Evolutionary conservation across 2,888 invertebrate species (phyloP).

Genomic region (Pediacus dermestoides): DNA sequence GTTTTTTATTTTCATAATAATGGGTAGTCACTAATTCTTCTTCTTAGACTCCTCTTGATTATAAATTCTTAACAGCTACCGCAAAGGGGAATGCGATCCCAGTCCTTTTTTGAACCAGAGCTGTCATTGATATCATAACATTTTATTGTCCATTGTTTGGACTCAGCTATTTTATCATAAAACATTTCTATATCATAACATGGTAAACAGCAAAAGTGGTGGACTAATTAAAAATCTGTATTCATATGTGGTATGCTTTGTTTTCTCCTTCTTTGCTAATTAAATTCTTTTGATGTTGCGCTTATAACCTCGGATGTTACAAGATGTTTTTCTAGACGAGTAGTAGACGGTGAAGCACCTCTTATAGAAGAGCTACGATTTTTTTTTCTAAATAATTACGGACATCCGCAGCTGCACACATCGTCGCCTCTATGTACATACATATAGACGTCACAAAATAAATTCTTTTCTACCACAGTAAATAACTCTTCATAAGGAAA

Average conservation of each 20-base stretch:
- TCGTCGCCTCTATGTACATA: constrained; percentile 1
- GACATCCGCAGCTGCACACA: constrained; percentile 3
- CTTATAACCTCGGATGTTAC: neutral
- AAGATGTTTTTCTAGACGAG: constrained; percentile 5
- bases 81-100: constrained; percentile 37
- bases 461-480: constrained; percentile 2
- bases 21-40: constrained; percentile 29
- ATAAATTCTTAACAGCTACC: constrained; percentile 42
- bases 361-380: constrained; percentile 1
- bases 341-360: constrained; percentile 13
- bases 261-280: constrained; percentile 25
- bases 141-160: constrained; percentile 47
- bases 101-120: constrained; percentile 38
- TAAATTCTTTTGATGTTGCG: constrained; percentile 28
- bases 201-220: constrained; percentile 27
- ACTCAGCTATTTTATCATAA: constrained; percentile 28
- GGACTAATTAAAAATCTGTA: constrained; percentile 34
- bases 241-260: constrained; percentile 25
- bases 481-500: constrained; percentile 5
- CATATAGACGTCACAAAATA: neutral
- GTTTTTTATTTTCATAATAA: constrained; percentile 29
- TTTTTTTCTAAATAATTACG: constrained; percentile 4
- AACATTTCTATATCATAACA: constrained; percentile 39
- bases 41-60: constrained; percentile 30
- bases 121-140: constrained; percentile 45